phyloP scores from a whole-genome alignment of 2,113 vertebrate genomes.

The Vicugna pacos region DNA sequence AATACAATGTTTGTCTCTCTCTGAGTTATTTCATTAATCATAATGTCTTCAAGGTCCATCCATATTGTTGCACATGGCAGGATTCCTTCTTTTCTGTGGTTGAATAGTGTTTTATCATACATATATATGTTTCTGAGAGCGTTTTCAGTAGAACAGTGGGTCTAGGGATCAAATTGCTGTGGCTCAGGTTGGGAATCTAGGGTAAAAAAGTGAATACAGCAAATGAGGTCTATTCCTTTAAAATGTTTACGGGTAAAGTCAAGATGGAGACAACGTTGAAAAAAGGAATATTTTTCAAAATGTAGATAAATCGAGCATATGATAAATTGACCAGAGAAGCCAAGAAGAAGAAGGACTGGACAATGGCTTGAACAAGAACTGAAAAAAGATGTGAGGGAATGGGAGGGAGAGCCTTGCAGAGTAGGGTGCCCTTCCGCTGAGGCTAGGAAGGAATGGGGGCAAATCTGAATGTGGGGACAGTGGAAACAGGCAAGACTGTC shows the following conservation, averaged over 20 bases:
- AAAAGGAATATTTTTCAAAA: not conserved
- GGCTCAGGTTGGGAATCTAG: not conserved
- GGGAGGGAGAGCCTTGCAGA: fast-evolving
- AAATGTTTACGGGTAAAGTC: not conserved
- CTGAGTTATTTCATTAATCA: not conserved
- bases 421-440: not conserved
- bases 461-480: not conserved
- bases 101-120: no score
- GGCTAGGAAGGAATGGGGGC: not conserved
- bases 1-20: not conserved
- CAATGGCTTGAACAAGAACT: not conserved
- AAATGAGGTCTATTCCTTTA: not conserved
- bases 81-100: not conserved
- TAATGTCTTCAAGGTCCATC: not conserved
- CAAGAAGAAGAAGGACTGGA: not conserved
- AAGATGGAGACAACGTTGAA: not conserved
- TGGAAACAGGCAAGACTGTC: no score
- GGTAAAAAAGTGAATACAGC: not conserved
- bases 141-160: not conserved
- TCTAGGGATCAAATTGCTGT: not conserved
- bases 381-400: not conserved
- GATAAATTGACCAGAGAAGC: not conserved
- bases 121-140: not conserved
- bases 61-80: not conserved
- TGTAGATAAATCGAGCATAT: not conserved